Conservation (phyloP, 2,797 vertebrate genomes). For the Lagocephalus sceleratus region DNA sequence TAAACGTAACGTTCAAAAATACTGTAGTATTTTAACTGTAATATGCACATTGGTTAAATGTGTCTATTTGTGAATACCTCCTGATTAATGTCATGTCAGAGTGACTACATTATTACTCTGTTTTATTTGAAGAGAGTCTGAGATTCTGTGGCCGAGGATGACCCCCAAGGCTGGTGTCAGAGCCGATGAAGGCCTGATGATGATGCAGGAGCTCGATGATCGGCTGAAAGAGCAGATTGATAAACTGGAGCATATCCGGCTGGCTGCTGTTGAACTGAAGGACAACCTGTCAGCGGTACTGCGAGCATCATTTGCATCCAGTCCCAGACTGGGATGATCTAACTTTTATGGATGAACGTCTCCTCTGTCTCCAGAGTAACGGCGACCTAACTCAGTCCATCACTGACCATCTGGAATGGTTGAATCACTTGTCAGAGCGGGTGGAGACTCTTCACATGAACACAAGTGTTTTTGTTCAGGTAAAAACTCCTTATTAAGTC, state of each 20-base stretch:
- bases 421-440: constrained; percentile 72
- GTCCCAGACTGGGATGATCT: not conserved
- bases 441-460: constrained; percentile 78
- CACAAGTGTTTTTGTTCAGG: constrained; percentile 78
- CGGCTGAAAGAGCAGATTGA: constrained; percentile 77
- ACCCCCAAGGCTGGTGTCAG: constrained; percentile 34
- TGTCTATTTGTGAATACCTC: not conserved
- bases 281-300: constrained; percentile 66
- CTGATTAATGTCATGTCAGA: not conserved
- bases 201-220: constrained; percentile 83
- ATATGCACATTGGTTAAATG: too few relatives aligned
- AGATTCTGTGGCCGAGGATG: constrained; percentile 53
- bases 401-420: constrained; percentile 72
- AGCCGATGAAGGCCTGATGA: constrained; percentile 72
- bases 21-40: too few relatives aligned
- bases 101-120: not conserved
- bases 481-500: constrained; percentile 22
- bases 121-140: not conserved
- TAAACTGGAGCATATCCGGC: constrained; percentile 78
- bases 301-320: not conserved
- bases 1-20: too few relatives aligned
- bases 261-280: constrained; percentile 68
- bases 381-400: constrained; percentile 70
- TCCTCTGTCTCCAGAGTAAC: constrained; percentile 47
- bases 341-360: not conserved